Percentiles rank a stretch among this genome's conserved stretches.
These are phyloP conservation scores for Serilophus lunatus DNA, from an alignment of 2,113 vertebrate species.

Conservation along the genomic window DNA sequence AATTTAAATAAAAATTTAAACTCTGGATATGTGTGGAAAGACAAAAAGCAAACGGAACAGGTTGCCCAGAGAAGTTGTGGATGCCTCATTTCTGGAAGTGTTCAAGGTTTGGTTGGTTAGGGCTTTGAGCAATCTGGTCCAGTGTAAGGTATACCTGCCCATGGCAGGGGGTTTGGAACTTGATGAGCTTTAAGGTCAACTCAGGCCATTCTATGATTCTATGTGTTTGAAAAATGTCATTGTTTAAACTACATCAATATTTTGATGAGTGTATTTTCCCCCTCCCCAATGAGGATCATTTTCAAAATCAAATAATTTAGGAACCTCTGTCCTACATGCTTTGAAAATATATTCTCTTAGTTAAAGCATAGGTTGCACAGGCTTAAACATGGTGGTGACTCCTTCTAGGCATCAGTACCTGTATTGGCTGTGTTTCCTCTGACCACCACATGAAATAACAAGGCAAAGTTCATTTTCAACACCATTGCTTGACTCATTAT, in stretches of 20 bases:
- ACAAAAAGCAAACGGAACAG: background rate
- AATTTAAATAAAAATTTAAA: background rate
- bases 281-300: background rate
- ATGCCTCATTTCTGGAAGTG: background rate
- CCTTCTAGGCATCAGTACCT: background rate
- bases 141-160: background rate
- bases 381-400: background rate
- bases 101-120: background rate
- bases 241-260: background rate
- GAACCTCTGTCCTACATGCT: background rate
- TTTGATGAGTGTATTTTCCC: background rate
- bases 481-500: slow-evolving; percentile 1
- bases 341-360: background rate
- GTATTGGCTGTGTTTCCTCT: background rate
- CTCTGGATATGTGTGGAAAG: background rate
- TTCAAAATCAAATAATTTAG: background rate
- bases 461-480: background rate
- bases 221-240: background rate
- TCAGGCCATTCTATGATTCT: background rate
- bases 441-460: background rate
- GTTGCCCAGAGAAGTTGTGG: background rate
- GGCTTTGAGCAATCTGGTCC: background rate
- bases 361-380: background rate
- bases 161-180: background rate
- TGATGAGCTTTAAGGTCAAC: background rate